Percentiles rank a stretch among this genome's conserved stretches.
Conservation (phyloP, 2,113 vertebrate genomes). For the Petromus typicus region DNA sequence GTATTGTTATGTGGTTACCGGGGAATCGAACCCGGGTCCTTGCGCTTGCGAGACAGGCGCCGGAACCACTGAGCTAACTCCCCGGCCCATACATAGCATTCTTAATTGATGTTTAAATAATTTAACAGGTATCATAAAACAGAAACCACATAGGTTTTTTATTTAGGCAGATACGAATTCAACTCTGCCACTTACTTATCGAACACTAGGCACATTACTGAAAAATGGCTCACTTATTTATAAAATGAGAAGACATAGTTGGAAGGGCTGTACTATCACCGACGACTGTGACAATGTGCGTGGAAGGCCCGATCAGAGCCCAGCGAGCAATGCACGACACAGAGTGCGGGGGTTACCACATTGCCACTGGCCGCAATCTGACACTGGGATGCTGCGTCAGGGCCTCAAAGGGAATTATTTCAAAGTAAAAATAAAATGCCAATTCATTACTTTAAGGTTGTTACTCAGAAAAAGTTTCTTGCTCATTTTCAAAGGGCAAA, state of each 20-base stretch:
- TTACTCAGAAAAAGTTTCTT: not conserved
- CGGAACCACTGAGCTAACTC: no score
- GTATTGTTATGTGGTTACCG: no score
- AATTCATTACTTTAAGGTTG: conserved; percentile 3
- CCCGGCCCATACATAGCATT: conserved; percentile 31
- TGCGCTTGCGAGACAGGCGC: no score
- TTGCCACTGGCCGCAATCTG: not conserved
- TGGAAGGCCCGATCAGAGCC: not conserved
- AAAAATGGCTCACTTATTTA: not conserved
- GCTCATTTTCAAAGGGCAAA: not conserved
- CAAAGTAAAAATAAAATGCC: conserved; percentile 44
- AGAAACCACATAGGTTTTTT: not conserved
- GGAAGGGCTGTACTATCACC: not conserved
- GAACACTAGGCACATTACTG: not conserved
- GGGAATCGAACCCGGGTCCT: no score
- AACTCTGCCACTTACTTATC: not conserved
- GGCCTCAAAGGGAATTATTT: not conserved
- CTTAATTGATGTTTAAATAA: conserved; percentile 25
- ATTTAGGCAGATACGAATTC: not conserved
- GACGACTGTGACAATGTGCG: not conserved
- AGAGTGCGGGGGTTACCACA: not conserved
- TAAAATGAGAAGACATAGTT: not conserved
- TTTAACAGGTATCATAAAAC: not conserved
- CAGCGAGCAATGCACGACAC: fast-evolving
- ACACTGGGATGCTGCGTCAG: not conserved